Conservation (phyloP, 2,113 vertebrate species). For the Pseudorhombus dupliciocellatus region DNA sequence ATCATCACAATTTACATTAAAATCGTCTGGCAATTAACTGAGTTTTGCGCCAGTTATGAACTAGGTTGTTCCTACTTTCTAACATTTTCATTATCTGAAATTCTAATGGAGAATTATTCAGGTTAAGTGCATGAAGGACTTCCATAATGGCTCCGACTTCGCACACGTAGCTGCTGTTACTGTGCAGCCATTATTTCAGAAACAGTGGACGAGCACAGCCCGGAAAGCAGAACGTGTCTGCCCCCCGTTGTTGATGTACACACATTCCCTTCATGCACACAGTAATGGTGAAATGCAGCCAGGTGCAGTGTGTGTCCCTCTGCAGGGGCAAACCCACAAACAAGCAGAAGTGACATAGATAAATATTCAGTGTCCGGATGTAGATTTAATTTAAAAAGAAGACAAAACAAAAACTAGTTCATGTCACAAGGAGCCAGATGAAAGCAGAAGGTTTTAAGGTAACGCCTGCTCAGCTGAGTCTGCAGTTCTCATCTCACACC, state of each 20-base stretch:
- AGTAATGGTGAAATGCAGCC: neutral
- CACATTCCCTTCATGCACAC: conserved; percentile 4
- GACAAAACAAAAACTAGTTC: conserved; percentile 50
- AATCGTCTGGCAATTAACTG: conserved; percentile 23
- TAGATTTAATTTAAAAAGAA: conserved; percentile 55
- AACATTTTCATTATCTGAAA: conserved; percentile 33
- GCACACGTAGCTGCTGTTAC: conserved; percentile 17
- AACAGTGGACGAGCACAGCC: conserved; percentile 4
- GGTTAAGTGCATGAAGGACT: conserved; percentile 57
- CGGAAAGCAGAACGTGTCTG: conserved; percentile 15
- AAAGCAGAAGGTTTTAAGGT: conserved; percentile 56
- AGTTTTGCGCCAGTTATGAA: conserved; percentile 21
- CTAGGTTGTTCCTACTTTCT: conserved; percentile 34
- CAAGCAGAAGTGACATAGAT: conserved; percentile 43
- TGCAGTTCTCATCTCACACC: conserved; percentile 63
- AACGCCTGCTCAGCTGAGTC: conserved; percentile 71
- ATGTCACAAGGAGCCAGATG: conserved; percentile 55
- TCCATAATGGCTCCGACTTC: conserved; percentile 36
- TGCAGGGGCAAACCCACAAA: conserved; percentile 20
- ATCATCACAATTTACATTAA: conserved; percentile 61
- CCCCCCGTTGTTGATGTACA: neutral
- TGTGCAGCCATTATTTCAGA: conserved; percentile 32
- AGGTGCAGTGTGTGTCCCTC: conserved; percentile 1
- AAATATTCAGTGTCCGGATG: conserved; percentile 61
- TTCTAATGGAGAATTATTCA: conserved; percentile 57